Percentiles rank a stretch among this genome's conserved stretches.
Conservation (phyloP, 2,888 invertebrate species). For the Fissipunctia ypsillon region DNA sequence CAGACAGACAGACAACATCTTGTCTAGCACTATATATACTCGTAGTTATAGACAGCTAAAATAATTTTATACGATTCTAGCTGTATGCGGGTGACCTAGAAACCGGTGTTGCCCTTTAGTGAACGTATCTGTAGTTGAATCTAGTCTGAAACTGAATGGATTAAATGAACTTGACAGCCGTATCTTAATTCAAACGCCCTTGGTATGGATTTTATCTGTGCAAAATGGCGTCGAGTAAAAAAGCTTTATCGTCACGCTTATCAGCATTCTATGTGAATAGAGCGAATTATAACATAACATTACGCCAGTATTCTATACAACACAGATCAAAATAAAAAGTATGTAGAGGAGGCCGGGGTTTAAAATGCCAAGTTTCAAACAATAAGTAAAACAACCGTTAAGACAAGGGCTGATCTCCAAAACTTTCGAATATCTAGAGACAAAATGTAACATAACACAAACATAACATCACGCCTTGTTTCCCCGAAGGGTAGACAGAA, state of each 20-base stretch:
- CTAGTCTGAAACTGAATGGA: slow-evolving; percentile 30
- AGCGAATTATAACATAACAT: not conserved
- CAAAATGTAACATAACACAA: too few relatives aligned
- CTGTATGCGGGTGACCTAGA: slow-evolving; percentile 38
- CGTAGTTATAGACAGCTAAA: too few relatives aligned
- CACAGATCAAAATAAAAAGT: not conserved
- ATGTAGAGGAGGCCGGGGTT: too few relatives aligned
- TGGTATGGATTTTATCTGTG: slow-evolving; percentile 31
- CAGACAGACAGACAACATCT: not conserved
- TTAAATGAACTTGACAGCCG: slow-evolving; percentile 50
- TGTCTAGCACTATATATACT: not conserved
- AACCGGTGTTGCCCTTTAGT: not conserved
- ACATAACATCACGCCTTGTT: too few relatives aligned
- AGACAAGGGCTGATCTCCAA: not conserved
- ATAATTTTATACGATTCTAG: not conserved
- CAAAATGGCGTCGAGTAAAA: slow-evolving; percentile 31
- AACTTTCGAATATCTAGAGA: not conserved
- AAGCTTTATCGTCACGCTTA: slow-evolving; percentile 15
- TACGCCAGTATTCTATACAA: too few relatives aligned
- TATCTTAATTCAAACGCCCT: slow-evolving; percentile 47
- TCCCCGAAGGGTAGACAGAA: too few relatives aligned
- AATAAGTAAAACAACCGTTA: not conserved
- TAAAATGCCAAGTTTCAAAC: not conserved
- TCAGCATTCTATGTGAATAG: slow-evolving; percentile 7
- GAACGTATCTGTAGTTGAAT: slow-evolving; percentile 33